These are phyloP conservation scores for Heterotilapia buettikoferi DNA, from an alignment of 2,113 vertebrate genomes.

Conservation along the genomic window DNA sequence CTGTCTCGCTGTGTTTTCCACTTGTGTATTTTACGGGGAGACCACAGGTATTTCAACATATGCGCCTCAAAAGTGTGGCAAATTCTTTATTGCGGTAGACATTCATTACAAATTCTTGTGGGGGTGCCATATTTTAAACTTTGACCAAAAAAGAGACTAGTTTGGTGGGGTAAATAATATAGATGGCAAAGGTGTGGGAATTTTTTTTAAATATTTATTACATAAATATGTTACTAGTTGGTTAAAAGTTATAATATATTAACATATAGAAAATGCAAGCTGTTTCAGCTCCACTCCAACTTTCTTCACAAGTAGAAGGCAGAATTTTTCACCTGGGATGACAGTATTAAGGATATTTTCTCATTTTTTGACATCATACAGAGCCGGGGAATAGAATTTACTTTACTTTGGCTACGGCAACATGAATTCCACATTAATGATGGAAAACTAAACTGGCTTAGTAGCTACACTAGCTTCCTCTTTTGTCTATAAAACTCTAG, in stretches of 20 bases:
- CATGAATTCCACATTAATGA: background rate
- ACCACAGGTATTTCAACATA: background rate
- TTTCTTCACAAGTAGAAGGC: background rate
- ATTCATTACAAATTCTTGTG: slow-evolving; percentile 30
- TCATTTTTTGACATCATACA: background rate
- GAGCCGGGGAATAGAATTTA: background rate
- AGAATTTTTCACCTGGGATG: background rate
- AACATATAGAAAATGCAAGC: background rate
- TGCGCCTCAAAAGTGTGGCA: background rate
- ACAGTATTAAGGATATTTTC: background rate
- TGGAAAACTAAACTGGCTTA: background rate
- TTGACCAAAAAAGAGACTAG: background rate
- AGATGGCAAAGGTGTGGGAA: background rate
- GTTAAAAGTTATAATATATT: background rate
- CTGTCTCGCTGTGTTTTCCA: background rate
- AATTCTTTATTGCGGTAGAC: background rate
- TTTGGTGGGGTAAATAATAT: background rate
- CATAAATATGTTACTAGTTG: background rate
- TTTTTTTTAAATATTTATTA: background rate
- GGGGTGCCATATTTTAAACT: background rate
- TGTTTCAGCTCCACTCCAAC: background rate
- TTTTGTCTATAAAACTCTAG: background rate
- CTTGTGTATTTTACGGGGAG: background rate
- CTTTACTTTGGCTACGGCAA: background rate
- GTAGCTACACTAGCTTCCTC: background rate